Base-by-base conservation (phyloP, 2,113 vertebrate genomes). In the Vimba vimba region DNA sequence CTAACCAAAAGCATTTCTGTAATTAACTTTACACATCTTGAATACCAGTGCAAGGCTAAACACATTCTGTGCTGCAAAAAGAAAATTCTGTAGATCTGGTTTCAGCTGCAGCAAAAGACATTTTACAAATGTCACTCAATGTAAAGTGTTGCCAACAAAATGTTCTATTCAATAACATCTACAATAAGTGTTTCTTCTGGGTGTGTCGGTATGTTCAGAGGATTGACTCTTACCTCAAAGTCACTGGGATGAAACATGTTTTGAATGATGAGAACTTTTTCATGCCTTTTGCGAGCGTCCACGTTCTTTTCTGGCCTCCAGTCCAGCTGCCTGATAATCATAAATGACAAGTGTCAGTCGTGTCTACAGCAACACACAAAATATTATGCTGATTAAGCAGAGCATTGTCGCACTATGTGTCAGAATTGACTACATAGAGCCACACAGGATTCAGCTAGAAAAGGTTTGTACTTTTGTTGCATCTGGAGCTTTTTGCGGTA, bases 221-320 rank as follows among this genome's bases (percentile, higher is more conserved):
- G 50, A 13, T 47, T 1, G 17, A 45, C 30, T 12, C 89, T 78
- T 78, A 84, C 89, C 89, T 90, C 89, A 33, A 90, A 90, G 91
- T 99, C 98, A 78, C 91, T 95, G 59, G 97, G 98, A 88, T 99
- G 98, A 89, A 99, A 99, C 98, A 99, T 98, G 91, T 99, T 99
- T 92, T 94, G 96, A 91, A 99, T 96, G 91, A 99, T 97, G 89
- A 99, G 80, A 30, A 99, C 98, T 85, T 96, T 96, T 60, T 99
- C 97, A 1, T 97, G 83, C 66, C 96, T 94, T 94, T 96, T 96
- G 84, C 97, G 94, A 50, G 86, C 36, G 0, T 95, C 93, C 4
- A 94, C 96, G 19, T 95, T 91, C 91, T 96, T 99, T 94, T 99
- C 97, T 0, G 98, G 98, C 93, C 97, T 96, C 98, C 98, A 98